phyloP scores from a whole-genome alignment of 2,113 vertebrate species.

The Otocyon megalotis region DNA sequence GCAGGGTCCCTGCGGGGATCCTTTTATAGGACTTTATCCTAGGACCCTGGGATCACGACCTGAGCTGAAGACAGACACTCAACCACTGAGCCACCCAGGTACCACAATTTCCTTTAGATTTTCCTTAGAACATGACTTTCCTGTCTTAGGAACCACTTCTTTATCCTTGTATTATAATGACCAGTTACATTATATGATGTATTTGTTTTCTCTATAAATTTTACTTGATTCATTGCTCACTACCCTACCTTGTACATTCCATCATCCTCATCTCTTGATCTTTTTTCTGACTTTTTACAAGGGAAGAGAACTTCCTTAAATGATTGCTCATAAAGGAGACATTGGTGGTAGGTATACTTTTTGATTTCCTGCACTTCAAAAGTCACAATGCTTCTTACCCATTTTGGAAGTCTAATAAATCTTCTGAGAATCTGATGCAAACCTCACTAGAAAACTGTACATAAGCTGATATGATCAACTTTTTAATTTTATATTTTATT shows the following conservation, averaged over 20 bases:
- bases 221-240: neutral
- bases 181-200: neutral
- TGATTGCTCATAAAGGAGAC: neutral
- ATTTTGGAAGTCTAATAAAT: neutral
- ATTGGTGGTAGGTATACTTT: neutral
- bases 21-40: too few relatives aligned
- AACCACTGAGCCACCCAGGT: too few relatives aligned
- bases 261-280: neutral
- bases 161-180: neutral
- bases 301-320: neutral
- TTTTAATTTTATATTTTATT: neutral
- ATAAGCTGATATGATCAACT: neutral
- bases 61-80: too few relatives aligned
- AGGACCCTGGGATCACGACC: too few relatives aligned
- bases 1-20: too few relatives aligned
- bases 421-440: neutral
- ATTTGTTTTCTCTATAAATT: neutral
- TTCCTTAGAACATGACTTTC: neutral
- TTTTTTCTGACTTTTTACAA: neutral
- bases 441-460: neutral
- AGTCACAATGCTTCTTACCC: neutral
- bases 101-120: neutral
- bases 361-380: neutral
- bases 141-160: neutral
- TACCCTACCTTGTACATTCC: neutral